Evolutionary conservation across 2,888 invertebrate genomes (phyloP), one percentile per base, ranked within the genome.

Genomic region (Calameuta filiformis): DNA sequence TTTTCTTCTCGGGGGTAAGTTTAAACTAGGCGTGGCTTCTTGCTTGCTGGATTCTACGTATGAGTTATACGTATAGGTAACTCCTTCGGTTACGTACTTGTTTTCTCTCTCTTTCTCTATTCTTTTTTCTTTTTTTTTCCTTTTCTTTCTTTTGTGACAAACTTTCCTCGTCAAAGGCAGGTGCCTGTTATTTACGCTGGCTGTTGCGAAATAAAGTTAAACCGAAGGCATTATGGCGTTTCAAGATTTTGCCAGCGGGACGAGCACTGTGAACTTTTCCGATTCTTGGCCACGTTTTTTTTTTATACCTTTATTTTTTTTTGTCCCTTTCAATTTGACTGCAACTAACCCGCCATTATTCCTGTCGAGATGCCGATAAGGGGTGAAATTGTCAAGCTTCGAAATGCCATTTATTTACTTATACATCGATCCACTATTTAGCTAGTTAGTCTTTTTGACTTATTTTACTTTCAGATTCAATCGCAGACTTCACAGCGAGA

Each of bases 1-100:
- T 87, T 87, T 86, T 86, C 85, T 82, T 80, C 76, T 80, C 79
- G 79, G 77, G 23, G 23, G 56, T 56, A 56, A 56, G 56, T 56
- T 56, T 56, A 56, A 56, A 56, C 56, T 56, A 56, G 56, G 56
- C 56, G 56, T 56, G 56, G 23, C 56, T 56, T 56, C 56, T 56
- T 56, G 23, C 56, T 56, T 23, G 56, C 56, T 56, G 56, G 56
- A 56, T 56, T 56, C 9, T 56, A 56, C 23, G 9, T 56, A 56
- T 9, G 23, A 23, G 56, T 56, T 15, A 23, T 56, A 56, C 56
- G 56, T 56, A 56, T 56, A 56, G 56, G 56, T 9, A 23, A 56
- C 23, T 56, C 56, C 56, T 56, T 56, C 9, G 56, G 56, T 56
- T 56, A 23, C 23, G 56, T 23, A 56, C 56, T 23, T 56, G 23